These are phyloP conservation scores for Lagenorhynchus albirostris DNA, from an alignment of 2,113 vertebrate genomes.

Conservation along the genomic window DNA sequence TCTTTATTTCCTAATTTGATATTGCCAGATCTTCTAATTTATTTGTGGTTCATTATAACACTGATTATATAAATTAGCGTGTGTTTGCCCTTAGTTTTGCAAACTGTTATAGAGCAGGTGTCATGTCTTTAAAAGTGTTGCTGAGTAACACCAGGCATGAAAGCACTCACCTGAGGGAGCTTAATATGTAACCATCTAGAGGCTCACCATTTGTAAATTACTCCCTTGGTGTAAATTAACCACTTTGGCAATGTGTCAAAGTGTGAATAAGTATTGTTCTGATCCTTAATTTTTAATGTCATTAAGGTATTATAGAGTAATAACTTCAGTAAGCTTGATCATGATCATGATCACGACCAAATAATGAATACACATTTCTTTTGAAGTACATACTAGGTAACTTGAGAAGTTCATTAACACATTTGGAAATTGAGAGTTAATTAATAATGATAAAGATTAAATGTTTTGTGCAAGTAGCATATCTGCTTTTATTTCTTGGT, in stretches of 20 bases:
- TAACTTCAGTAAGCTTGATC: neutral
- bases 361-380: neutral
- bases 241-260: neutral
- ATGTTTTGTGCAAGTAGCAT: neutral
- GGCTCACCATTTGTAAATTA: constrained; percentile 39
- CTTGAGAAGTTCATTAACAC: neutral
- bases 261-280: constrained; percentile 14
- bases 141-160: neutral
- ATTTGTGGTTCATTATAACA: neutral
- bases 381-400: neutral
- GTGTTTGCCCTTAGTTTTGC: neutral
- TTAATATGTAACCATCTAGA: neutral
- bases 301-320: neutral
- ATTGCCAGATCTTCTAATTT: neutral
- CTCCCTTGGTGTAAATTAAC: neutral
- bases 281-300: neutral
- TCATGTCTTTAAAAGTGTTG: neutral
- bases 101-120: neutral
- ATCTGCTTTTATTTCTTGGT: neutral
- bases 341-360: neutral
- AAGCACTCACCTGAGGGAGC: neutral
- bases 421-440: constrained; percentile 19
- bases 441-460: neutral
- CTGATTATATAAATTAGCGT: neutral
- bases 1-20: neutral